A percentile compares a stretch with the other conserved stretches of the same genome.
These are phyloP conservation scores for Azemiops feae DNA, from an alignment of 2,113 vertebrate genomes.

Conservation along the genomic window DNA sequence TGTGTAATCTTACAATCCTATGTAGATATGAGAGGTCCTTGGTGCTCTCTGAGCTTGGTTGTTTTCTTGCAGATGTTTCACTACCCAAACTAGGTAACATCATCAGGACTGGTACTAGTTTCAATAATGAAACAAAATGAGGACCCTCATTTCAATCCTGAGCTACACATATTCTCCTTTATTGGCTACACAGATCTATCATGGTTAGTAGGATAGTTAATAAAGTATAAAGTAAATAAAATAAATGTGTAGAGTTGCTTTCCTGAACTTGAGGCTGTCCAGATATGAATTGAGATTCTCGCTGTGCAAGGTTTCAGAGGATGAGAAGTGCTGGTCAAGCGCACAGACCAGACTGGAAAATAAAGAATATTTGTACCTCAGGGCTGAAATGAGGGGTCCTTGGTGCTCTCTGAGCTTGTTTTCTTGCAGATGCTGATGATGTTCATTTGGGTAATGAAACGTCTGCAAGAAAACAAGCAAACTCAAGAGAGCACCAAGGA, in stretches of 20 bases:
- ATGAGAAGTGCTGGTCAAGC: not conserved
- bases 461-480: not conserved
- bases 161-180: not conserved
- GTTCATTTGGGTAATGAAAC: not conserved
- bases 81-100: not conserved
- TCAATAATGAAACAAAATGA: not conserved
- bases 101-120: not conserved
- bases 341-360: not conserved
- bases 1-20: not conserved
- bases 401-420: not conserved
- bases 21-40: not conserved
- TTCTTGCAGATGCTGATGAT: not conserved
- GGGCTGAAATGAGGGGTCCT: not conserved
- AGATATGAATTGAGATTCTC: not conserved
- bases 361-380: not conserved
- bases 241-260: not conserved
- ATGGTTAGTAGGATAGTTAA: not conserved
- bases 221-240: not conserved
- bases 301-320: not conserved
- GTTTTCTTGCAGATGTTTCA: not conserved
- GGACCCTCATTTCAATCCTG: not conserved
- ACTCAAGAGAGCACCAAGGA: not conserved
- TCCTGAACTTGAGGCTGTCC: not conserved
- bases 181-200: not conserved
- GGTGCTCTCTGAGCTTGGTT: not conserved